Evolutionary conservation across 2,113 vertebrate species (phyloP).

Genomic region (Oryzias celebensis): DNA sequence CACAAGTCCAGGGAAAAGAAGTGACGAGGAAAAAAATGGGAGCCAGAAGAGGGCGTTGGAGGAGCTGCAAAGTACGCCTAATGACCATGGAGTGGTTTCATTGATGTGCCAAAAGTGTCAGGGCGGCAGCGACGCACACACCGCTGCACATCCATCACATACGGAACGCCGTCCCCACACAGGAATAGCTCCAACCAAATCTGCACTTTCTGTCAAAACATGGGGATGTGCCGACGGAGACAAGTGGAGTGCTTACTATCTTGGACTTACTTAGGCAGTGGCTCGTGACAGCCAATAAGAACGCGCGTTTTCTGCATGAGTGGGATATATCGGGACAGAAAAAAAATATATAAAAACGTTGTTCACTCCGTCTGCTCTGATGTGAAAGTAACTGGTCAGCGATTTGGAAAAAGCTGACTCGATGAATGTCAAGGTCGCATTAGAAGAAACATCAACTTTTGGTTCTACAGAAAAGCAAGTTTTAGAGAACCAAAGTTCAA

Average conservation of each 20-base stretch:
- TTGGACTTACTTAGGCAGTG: constrained; percentile 4
- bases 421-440: neutral
- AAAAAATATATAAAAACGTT: neutral
- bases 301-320: constrained; percentile 3
- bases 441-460: too few relatives aligned
- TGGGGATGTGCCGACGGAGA: constrained; percentile 1
- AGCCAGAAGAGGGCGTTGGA: constrained; percentile 1
- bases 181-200: constrained; percentile 48
- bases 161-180: constrained; percentile 20
- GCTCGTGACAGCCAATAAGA: constrained; percentile 26
- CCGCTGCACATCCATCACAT: constrained; percentile 29
- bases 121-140: constrained; percentile 41
- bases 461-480: too few relatives aligned
- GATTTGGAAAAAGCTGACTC: neutral
- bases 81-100: constrained; percentile 59
- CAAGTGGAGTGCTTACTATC: constrained; percentile 27
- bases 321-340: neutral
- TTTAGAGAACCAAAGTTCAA: too few relatives aligned
- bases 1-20: constrained; percentile 17
- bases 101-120: constrained; percentile 58
- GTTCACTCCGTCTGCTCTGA: neutral
- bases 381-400: neutral
- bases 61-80: constrained; percentile 29
- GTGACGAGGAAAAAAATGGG: neutral
- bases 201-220: constrained; percentile 21